Evolutionary conservation across 2,797 vertebrate genomes (phyloP), one percentile per base, ranked within the genome.

Genomic region (Lepilemur septentrionalis): DNA sequence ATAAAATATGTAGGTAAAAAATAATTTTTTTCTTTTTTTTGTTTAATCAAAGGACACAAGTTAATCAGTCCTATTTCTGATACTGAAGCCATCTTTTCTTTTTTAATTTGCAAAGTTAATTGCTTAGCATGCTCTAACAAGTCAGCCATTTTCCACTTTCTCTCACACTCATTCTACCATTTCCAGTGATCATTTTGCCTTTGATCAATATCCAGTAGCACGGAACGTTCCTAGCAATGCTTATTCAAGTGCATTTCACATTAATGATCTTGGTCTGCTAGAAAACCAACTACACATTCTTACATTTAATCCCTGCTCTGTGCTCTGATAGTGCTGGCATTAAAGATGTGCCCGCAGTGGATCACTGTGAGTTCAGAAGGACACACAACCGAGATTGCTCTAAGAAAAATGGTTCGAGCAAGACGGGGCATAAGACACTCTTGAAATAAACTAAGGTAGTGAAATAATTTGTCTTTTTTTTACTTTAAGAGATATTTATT

Each of bases 51-150:
- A 90, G 9, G 35, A 7, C n/a, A 73, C 55, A 55, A 85, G n/a
- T 78, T 82, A 81, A 65, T 73, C 72, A 35, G 10, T 89, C 67
- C 18, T 89, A 35, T 57, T 48, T 43, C 13, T 91, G 48, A 83
- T 35, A 41, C 3, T 69, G 17, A 96, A 22, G 0, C 73, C 3
- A 13, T 25, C 30, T 57, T 59, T 85, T 73, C 57, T 59, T 59
- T 59, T 59, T 28, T 59, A 59, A 28, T 93, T 65, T 12, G n/a
- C 75, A n/a, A 70, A 38, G 17, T 91, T 96, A 95, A 85, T 83
- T 9, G 11, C 5, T 32, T 81, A 52, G 0, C 0, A 11, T 17
- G 69, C 46, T 63, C 46, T 72, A 95, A 30, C 0, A 38, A 67
- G 61, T 92, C 6, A 80, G 12, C 57, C 38, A 70, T 20, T 93